These are phyloP conservation scores for Furcifer pardalis DNA, from an alignment of 2,797 vertebrate genomes.

Conservation along the genomic window DNA sequence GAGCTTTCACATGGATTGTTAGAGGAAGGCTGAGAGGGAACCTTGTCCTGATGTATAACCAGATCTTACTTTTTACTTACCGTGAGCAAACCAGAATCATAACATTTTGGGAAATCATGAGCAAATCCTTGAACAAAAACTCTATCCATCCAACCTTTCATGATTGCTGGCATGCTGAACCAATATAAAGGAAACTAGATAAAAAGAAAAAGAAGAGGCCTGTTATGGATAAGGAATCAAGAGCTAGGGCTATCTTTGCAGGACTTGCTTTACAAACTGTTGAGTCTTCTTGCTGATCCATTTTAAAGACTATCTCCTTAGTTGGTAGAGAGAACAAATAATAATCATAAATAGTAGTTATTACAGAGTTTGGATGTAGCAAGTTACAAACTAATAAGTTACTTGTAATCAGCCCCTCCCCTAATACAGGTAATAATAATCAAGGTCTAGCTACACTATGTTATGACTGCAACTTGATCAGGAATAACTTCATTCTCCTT, in stretches of 20 bases:
- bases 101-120: conserved; percentile 74
- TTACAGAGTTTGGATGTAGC: not conserved
- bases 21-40: not conserved
- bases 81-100: conserved; percentile 80
- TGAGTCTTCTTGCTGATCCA: not conserved
- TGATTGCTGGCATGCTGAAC: conserved; percentile 85
- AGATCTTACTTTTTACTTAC: conserved; percentile 59
- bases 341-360: not conserved
- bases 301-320: not conserved
- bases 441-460: too few relatives aligned
- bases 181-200: conserved; percentile 89
- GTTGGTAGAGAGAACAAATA: not conserved
- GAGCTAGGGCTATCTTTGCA: not conserved
- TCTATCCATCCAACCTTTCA: conserved; percentile 91
- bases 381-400: not conserved
- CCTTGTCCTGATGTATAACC: not conserved
- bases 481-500: too few relatives aligned
- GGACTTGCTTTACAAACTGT: not conserved
- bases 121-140: conserved; percentile 85
- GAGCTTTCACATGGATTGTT: not conserved
- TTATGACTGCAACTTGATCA: too few relatives aligned
- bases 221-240: not conserved
- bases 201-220: not conserved
- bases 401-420: too few relatives aligned
- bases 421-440: too few relatives aligned